Evolutionary conservation across 2,888 invertebrate species (phyloP).

Genomic region (Stenichneumon culpator): DNA sequence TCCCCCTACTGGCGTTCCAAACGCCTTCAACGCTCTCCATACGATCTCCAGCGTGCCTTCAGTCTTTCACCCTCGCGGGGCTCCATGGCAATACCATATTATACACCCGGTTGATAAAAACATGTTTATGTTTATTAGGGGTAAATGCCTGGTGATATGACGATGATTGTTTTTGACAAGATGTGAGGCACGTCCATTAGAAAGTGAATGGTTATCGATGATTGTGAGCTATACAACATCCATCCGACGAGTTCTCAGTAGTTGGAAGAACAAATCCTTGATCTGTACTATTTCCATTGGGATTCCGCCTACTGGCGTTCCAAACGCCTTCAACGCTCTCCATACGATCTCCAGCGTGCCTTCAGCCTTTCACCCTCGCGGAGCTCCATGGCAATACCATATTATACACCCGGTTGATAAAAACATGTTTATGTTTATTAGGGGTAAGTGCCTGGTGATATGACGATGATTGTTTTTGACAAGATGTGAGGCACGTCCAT

Average conservation of each 20-base stretch:
- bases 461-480: too few species aligned
- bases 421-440: neutral
- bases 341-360: constrained; percentile 28
- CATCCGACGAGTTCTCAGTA: too few species aligned
- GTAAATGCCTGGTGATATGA: too few species aligned
- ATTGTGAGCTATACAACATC: too few species aligned
- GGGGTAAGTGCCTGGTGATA: too few species aligned
- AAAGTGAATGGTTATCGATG: too few species aligned
- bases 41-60: constrained; percentile 36
- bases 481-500: too few species aligned
- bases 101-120: constrained; percentile 5
- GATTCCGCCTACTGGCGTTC: constrained; percentile 24
- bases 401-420: constrained; percentile 6
- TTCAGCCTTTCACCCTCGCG: constrained; percentile 20
- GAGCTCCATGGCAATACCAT: constrained; percentile 1
- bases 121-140: neutral
- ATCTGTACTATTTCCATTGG: constrained; percentile 13
- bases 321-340: constrained; percentile 43
- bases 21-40: constrained; percentile 44
- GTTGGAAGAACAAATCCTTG: too few species aligned
- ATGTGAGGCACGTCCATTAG: too few species aligned
- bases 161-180: too few species aligned
- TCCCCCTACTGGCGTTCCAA: constrained; percentile 32
- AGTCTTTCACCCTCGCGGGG: constrained; percentile 22
- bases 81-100: constrained; percentile 6